Evolutionary conservation across 2,888 invertebrate species (phyloP), one percentile per base, ranked within the genome.

Genomic region (Eupithecia exiguata): DNA sequence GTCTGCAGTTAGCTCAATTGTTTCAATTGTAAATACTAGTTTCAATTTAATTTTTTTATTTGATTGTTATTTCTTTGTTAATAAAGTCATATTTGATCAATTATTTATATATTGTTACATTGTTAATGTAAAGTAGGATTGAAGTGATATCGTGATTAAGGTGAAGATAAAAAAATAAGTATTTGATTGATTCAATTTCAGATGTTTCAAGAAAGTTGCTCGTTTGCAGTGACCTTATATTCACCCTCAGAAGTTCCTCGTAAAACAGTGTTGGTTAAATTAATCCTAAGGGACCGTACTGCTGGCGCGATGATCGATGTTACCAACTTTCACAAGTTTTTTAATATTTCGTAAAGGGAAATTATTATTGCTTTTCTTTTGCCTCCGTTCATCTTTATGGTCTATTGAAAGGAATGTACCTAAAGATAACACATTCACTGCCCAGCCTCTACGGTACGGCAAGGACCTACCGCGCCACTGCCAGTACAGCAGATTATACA

Each of bases 261-360:
- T 82, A 74, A 80, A 69, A 67, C 69, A 70, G 49, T 53, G 61
- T 68, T 72, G 69, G 71, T 78, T 69, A 84, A 88, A 89, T 88
- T 86, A 89, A 85, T 89, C 87, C 86, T 85, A 40, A 73, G 85
- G 86, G 85, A 83, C 84, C 66, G 25, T 25, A 62, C 62, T 62
- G 80, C 84, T 83, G 74, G 79, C 76, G 81, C 85, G 79, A 83
- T 89, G 89, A 91, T 90, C 83, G 87, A 90, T 88, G 74, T 69
- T 72, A 18, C 68, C 62, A 58, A 68, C 68, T 43, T 61, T 49
- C 66, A 61, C 62, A 35, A 69, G 58, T 73, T 46, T 63, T 36
- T 72, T 63, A 49, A 63, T 63, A 43, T 63, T 43, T 35, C 63
- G 30, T 46, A 38, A 38, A 35, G 46, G 43, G n/a, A 68, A 68